Evolutionary conservation across 1,140 invertebrate genomes (phyloP), one percentile per base, ranked within the genome.

Genomic region (Fragariocoptes setiger): DNA sequence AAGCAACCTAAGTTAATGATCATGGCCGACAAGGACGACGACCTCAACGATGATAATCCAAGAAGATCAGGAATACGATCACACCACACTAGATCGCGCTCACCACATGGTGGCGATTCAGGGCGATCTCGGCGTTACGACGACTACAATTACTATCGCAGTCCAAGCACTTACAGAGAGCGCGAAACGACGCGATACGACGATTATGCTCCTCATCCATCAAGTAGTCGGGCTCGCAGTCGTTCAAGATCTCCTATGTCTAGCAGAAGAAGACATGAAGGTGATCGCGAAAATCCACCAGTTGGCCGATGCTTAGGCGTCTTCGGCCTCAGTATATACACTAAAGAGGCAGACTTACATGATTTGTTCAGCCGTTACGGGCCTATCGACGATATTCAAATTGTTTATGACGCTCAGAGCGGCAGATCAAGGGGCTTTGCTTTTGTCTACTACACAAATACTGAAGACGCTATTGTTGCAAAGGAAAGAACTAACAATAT

Each of bases 341-440:
- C 85, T 2, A 76, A 79, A 1, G 83, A 94, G 54, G 65, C 76
- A 44, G 76, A 90, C 53, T 66, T 95, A n/a, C 70, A 77, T 53
- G 73, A 86, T 47, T 76, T 90, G 37, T 92, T 94, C 55, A 71
- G 69, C 21, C 80, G 85, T 55, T 92, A 74, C 61, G 86, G 86
- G 3, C 71, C 70, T 0, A 70, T 92, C 21, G 78, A 88, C 53
- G 72, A 79, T 54, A 76, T 86, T n/a, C 75, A 86, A 61, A 72
- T 92, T 49, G 80, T 92, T 21, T 79, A 85, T 54, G 85, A 92
- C 61, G 79, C 79, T 37, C 82, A 86, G 70, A 80, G 83, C 64
- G 62, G 54, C 14, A 64, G 82, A 46, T 92, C 86, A 1, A 63
- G 86, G 51, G 88, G 88, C 21, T 97, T 95, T 62, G 79, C 78